Conservation (phyloP, 2,797 vertebrate species). For the Rhinophrynus dorsalis region DNA sequence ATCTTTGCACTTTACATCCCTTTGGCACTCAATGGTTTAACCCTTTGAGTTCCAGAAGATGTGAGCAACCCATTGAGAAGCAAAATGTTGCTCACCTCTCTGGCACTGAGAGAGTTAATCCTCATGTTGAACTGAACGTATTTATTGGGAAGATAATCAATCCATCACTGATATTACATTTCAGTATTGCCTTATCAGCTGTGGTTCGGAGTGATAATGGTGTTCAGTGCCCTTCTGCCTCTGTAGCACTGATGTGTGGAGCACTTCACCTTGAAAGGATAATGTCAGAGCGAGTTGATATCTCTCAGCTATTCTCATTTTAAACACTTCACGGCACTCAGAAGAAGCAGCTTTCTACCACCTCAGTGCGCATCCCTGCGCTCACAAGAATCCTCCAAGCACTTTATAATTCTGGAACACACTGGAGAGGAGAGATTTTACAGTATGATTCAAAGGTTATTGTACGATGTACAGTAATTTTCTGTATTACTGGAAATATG, state of each 20-base stretch:
- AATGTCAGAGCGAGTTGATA: slow-evolving; percentile 29
- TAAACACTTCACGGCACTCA: slow-evolving; percentile 11
- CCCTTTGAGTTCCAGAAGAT: no score
- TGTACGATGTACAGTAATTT: no score
- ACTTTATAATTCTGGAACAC: not conserved
- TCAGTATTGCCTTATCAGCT: slow-evolving; percentile 9
- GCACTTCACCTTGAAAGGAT: not conserved
- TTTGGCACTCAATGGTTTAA: no score
- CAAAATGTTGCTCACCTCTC: no score
- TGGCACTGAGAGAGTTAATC: no score
- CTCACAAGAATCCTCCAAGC: slow-evolving; percentile 8
- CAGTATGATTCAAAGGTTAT: no score
- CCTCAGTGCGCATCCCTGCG: not conserved
- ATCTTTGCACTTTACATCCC: no score
- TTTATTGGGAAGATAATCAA: slow-evolving; percentile 8
- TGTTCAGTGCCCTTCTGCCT: not conserved
- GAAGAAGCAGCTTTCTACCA: slow-evolving; percentile 13
- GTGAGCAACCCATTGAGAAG: no score
- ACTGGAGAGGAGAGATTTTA: slow-evolving; percentile 14
- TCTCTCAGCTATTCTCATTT: slow-evolving; percentile 17
- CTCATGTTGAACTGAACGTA: not conserved
- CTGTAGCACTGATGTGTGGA: not conserved
- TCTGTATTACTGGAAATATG: no score
- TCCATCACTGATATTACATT: not conserved
- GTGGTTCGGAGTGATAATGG: not conserved